phyloP scores from a whole-genome alignment of 2,113 vertebrate genomes.

The Saccopteryx bilineata region DNA sequence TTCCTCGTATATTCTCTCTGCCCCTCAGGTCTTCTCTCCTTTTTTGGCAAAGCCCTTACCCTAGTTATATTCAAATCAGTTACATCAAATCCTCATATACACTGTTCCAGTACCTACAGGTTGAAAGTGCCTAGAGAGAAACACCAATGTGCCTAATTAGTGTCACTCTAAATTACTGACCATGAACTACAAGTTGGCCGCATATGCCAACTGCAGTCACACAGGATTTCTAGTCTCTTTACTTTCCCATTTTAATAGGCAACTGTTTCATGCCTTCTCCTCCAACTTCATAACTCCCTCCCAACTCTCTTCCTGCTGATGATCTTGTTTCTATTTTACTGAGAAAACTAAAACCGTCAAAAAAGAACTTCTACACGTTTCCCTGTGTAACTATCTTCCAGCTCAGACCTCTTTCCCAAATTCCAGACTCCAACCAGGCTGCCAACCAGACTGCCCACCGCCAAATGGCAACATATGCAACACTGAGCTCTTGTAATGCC shows the following conservation, averaged over 20 bases:
- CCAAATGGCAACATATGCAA: background rate
- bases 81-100: background rate
- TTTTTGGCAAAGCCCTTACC: background rate
- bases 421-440: background rate
- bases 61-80: background rate
- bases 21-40: background rate
- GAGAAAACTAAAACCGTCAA: slow-evolving; percentile 16
- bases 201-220: background rate
- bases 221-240: background rate
- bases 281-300: background rate
- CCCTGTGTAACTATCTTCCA: background rate
- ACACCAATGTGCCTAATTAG: background rate
- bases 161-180: background rate
- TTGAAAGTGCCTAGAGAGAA: background rate
- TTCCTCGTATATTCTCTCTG: background rate
- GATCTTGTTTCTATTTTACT: background rate
- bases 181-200: background rate
- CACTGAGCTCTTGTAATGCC: background rate
- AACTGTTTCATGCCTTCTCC: background rate
- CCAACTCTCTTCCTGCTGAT: background rate
- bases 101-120: background rate
- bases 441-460: too few species aligned
- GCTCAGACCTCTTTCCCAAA: background rate
- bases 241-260: background rate
- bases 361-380: background rate